phyloP scores from a whole-genome alignment of 2,113 vertebrate species.

The Dunckerocampus dactyliophorus region DNA sequence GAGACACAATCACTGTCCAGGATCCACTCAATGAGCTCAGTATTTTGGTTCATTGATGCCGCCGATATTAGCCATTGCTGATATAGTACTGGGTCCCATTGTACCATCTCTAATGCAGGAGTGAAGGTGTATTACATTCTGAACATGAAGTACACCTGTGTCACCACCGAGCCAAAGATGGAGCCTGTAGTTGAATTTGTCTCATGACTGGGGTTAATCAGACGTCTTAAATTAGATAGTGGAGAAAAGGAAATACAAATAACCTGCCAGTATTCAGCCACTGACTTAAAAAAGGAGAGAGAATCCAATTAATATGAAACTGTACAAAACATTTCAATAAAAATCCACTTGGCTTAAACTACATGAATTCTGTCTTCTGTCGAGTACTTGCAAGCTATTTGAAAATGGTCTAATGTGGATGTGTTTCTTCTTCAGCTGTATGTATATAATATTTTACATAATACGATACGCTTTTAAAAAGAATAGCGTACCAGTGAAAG shows the following conservation, averaged over 20 bases:
- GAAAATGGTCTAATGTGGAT: not conserved
- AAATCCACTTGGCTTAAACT: constrained; percentile 66
- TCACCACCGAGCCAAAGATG: constrained; percentile 16
- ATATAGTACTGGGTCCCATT: not conserved
- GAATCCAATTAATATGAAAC: constrained; percentile 55
- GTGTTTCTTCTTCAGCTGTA: not conserved
- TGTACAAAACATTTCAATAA: constrained; percentile 75
- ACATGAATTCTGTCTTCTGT: constrained; percentile 1
- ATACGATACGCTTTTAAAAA: not conserved
- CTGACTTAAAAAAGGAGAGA: constrained; percentile 35
- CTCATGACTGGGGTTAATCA: constrained; percentile 9
- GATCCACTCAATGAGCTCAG: constrained; percentile 1
- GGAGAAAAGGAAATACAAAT: constrained; percentile 17
- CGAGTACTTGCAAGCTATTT: not conserved
- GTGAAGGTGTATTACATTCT: constrained; percentile 1
- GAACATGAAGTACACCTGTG: not conserved
- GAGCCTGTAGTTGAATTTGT: not conserved
- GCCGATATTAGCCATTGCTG: no score
- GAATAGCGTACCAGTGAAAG: no score
- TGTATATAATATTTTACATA: not conserved
- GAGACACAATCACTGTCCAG: not conserved
- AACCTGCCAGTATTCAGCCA: constrained; percentile 24
- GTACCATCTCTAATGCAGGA: constrained; percentile 4
- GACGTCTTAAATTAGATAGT: constrained; percentile 31
- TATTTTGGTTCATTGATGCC: constrained; percentile 4